Conservation (phyloP, 1,140 invertebrate genomes). For the Pachypeltis micranthus region DNA sequence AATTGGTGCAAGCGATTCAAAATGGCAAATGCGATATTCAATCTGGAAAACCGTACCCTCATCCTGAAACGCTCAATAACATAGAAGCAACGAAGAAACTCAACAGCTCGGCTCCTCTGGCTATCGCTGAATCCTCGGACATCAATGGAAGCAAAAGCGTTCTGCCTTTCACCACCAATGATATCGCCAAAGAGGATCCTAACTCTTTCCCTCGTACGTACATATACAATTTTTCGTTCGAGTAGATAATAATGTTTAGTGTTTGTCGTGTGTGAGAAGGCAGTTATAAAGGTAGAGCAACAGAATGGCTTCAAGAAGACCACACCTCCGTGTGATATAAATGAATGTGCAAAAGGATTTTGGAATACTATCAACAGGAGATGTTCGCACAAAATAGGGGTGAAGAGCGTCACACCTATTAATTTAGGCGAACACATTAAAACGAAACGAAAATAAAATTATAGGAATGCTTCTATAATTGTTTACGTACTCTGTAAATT, state of each 20-base stretch:
- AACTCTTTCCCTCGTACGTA: background rate
- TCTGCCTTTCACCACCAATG: constrained; percentile 47
- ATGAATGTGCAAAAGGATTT: too few species aligned
- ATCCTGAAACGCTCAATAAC: constrained; percentile 50
- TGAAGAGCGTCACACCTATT: too few species aligned
- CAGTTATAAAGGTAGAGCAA: too few species aligned
- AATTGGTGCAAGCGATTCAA: constrained; percentile 67
- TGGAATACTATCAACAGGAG: too few species aligned
- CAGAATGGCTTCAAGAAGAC: too few species aligned
- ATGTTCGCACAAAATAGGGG: too few species aligned
- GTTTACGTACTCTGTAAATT: too few species aligned
- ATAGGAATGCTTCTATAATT: too few species aligned
- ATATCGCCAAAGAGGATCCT: constrained; percentile 45
- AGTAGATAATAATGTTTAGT: background rate
- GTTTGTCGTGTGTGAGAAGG: too few species aligned
- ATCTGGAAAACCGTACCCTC: constrained; percentile 47
- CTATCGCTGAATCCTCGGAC: constrained; percentile 7
- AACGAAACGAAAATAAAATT: too few species aligned
- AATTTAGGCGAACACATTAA: too few species aligned
- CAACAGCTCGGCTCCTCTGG: constrained; percentile 27
- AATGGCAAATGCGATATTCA: constrained; percentile 69
- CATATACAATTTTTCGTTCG: background rate
- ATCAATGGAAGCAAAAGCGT: constrained; percentile 29
- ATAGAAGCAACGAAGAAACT: constrained; percentile 32
- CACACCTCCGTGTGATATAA: too few species aligned